phyloP scores from a whole-genome alignment of 2,888 invertebrate species.

The Hirtodrosophila alboralis region DNA sequence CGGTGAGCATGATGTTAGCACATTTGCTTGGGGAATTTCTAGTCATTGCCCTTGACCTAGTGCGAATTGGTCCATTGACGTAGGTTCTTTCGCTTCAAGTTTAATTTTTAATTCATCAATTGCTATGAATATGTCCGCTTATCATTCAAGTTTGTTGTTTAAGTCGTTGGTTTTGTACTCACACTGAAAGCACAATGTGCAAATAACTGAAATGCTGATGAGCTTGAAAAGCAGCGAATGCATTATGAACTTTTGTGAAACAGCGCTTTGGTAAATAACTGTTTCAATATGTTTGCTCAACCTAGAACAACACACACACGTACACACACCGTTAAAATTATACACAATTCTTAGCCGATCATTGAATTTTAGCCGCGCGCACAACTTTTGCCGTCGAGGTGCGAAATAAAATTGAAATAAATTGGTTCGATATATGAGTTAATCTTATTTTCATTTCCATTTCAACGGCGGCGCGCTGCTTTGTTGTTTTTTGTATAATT shows the following conservation, averaged over 20 bases:
- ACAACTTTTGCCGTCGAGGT: slow-evolving; percentile 65
- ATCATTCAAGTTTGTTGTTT: slow-evolving; percentile 48
- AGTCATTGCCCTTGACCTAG: slow-evolving; percentile 69
- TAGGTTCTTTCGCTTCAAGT: slow-evolving; percentile 45
- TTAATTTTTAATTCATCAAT: slow-evolving; percentile 1
- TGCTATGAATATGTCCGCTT: neutral
- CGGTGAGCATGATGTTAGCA: slow-evolving; percentile 57
- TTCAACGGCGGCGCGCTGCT: slow-evolving; percentile 29
- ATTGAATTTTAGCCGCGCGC: slow-evolving; percentile 30
- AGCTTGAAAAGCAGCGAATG: slow-evolving; percentile 15
- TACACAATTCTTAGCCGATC: slow-evolving; percentile 33
- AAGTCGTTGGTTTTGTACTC: slow-evolving; percentile 63
- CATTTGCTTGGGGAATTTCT: slow-evolving; percentile 69
- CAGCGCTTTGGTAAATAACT: slow-evolving; percentile 1
- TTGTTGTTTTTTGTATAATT: slow-evolving; percentile 21
- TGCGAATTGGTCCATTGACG: slow-evolving; percentile 25
- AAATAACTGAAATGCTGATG: slow-evolving; percentile 17
- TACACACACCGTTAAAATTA: slow-evolving; percentile 2
- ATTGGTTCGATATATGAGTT: slow-evolving; percentile 66
- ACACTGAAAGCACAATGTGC: slow-evolving; percentile 44
- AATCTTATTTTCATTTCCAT: slow-evolving; percentile 70
- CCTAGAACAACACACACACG: slow-evolving; percentile 4
- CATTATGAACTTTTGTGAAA: slow-evolving; percentile 39
- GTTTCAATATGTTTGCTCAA: slow-evolving; percentile 8
- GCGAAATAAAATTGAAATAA: slow-evolving; percentile 75